Base-by-base conservation (phyloP, 2,113 vertebrate genomes). In the Malaclemys terrapin region DNA sequence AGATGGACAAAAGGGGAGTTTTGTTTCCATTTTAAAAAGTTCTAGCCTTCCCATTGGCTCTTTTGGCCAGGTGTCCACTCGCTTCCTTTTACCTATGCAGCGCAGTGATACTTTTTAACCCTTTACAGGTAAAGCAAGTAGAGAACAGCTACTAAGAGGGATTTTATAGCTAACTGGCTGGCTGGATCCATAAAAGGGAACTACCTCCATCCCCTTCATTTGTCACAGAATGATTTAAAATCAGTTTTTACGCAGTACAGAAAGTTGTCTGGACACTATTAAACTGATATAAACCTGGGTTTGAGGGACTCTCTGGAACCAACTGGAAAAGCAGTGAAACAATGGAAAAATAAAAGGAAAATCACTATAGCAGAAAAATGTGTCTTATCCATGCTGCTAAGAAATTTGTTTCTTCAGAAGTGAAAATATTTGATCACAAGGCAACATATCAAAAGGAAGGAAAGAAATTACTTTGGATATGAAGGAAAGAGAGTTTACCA, bases 301-400 rank as follows among this genome's bases (percentile, higher is more conserved):
- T 65, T 65, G 31, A 17, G 14, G 62, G 31, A 65, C n/a, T 17
- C 14, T n/a, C 3, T n/a, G 62, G 13, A 35, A 65, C 62, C 31
- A 57, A 29, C 52, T 54, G 6, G 75, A 56, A 76, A 86, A 91
- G 91, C 91, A 13, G 57, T 10, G 42, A 78, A 82, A 93, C 19
- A 75, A 91, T 9, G 2, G 16, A 91, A 88, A 89, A 92, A 42
- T 12, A 87, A 88, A 42, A 91, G 56, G 3, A 86, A 90, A 93
- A 93, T 62, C 27, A 8, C 22, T 57, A 12, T 87, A 42, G 85
- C 4, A 85, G 82, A 59, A 47, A 84, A 82, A 81, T 38, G 19
- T 89, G 49, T 38, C 42, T 93, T 84, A 92, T 91, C 49, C 89
- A 62, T 87, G 93, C 88, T 80, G 76, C 65, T 89, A 13, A 87